Evolutionary conservation across 1,140 invertebrate species (phyloP).

Genomic region (Chelonus insularis): DNA sequence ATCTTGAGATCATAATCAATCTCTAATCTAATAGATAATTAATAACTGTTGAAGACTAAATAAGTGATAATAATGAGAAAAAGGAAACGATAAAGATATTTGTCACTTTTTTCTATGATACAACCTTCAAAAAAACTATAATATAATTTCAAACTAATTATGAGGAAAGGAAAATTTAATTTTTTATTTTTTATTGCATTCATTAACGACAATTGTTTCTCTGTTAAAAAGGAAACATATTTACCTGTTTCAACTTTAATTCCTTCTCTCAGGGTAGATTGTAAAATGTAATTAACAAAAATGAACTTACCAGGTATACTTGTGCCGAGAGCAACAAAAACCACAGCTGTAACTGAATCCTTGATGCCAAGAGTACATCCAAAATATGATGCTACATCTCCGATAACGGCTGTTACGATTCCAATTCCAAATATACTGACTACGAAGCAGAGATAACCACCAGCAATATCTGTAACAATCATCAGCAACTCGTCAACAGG

Average conservation of each 20-base stretch:
- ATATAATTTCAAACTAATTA: too few species aligned
- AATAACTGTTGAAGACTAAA: too few species aligned
- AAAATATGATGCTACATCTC: slow-evolving; percentile 94
- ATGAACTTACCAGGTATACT: slow-evolving; percentile 86
- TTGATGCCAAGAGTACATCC: slow-evolving; percentile 96
- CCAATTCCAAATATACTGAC: slow-evolving; percentile 93
- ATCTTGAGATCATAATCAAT: background rate
- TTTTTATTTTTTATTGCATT: too few species aligned
- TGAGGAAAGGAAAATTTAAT: too few species aligned
- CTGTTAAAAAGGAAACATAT: too few species aligned
- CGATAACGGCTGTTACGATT: slow-evolving; percentile 91
- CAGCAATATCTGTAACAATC: slow-evolving; percentile 70
- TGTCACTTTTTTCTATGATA: too few species aligned
- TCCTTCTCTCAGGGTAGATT: background rate
- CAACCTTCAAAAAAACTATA: too few species aligned
- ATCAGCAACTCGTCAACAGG: background rate
- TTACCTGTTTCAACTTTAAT: too few species aligned
- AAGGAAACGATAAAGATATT: too few species aligned
- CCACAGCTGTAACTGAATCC: slow-evolving; percentile 94
- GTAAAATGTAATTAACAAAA: background rate
- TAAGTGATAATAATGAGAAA: too few species aligned
- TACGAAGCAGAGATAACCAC: slow-evolving; percentile 93
- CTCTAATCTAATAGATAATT: too few species aligned
- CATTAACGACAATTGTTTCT: too few species aligned
- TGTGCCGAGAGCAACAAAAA: slow-evolving; percentile 94